These are phyloP conservation scores for Alviniconcha strummeri DNA, from an alignment of 2,888 invertebrate species.

Conservation along the genomic window DNA sequence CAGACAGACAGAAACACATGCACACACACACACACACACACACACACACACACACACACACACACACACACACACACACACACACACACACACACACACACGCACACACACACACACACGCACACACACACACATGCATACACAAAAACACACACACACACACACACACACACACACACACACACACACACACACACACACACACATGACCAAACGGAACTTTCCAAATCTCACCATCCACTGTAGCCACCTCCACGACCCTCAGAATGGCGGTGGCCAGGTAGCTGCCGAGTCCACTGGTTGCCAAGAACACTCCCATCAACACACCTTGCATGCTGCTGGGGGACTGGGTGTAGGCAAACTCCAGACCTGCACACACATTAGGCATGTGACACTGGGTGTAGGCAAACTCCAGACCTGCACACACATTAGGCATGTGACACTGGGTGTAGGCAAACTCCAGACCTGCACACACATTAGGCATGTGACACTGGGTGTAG, in stretches of 20 bases:
- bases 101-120: too few species aligned
- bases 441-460: background rate
- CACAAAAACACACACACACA: too few species aligned
- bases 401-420: background rate
- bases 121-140: too few species aligned
- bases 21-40: too few species aligned
- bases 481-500: too few species aligned
- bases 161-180: background rate
- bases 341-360: conserved; percentile 69
- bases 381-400: too few species aligned
- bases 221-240: conserved; percentile 40
- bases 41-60: too few species aligned
- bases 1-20: too few species aligned
- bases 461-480: background rate
- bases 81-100: background rate
- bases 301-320: conserved; percentile 66
- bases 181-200: background rate
- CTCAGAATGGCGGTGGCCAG: conserved; percentile 58
- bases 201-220: background rate
- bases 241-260: conserved; percentile 56
- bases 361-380: conserved; percentile 52
- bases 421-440: background rate
- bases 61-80: background rate
- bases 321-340: conserved; percentile 63
- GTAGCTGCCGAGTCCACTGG: conserved; percentile 64